Evolutionary conservation across 2,797 vertebrate species (phyloP), one percentile per base, ranked within the genome.

Genomic region (Bovichtus variegatus): DNA sequence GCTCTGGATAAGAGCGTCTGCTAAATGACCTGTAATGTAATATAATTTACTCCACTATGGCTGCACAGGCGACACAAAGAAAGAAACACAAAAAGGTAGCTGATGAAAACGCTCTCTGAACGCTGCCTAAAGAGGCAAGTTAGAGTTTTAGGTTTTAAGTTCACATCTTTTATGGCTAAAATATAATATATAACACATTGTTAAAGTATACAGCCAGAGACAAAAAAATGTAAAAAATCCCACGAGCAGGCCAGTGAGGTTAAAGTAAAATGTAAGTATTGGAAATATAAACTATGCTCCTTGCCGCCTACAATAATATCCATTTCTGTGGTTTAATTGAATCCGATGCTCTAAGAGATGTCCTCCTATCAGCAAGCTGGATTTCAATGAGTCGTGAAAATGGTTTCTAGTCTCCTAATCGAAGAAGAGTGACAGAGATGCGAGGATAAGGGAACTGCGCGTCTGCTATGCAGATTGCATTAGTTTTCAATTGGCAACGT

Each of bases 321-420:
- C 25, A 72, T 77, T 75, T 47, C 54, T 71, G 41, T 27, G 59
- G 47, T 70, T 85, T 78, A 84, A 92, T 83, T 82, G 62, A 88
- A 90, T 88, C 46, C 0, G 9, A 57, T 36, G 55, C 53, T 51
- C 46, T 29, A 53, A 77, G 74, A 78, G 29, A 74, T 8, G 67
- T 65, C 50, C 36, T 86, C 68, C 80, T 76, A 84, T 86, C 84
- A 85, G 64, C 9, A 21, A 59, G 73, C 50, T 65, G 49, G 46
- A 87, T 87, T 88, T 87, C 77, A 86, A 82, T 85, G 64, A 74
- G 61, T 78, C 59, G 53, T n/a, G 58, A 84, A 87, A 87, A 86
- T 21, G 18, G 76, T 81, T 87, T 82, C 74, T 82, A 51, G 51
- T 85, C 87, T 81, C 64, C 67, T 80, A 82, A 92, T 84, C 44